Evolutionary conservation across 1,140 invertebrate species (phyloP).

Genomic region (Caenorhabditis remanei): DNA sequence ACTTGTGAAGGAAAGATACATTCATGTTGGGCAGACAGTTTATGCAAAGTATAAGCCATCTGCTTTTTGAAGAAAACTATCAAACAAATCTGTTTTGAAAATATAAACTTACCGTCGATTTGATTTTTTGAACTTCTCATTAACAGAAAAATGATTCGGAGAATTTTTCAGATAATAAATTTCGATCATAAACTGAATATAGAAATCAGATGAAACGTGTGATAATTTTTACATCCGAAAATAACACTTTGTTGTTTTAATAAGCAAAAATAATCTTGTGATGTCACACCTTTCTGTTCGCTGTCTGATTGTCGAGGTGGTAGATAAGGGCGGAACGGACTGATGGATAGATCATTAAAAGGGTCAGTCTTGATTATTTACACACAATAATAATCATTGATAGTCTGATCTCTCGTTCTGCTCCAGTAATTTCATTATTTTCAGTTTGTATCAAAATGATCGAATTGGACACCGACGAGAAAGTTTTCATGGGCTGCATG

Average conservation of each 20-base stretch:
- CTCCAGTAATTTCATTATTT: neutral
- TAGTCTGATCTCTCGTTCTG: neutral
- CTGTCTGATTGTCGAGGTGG: neutral
- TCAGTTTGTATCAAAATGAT: neutral
- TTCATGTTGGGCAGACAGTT: conserved; percentile 49
- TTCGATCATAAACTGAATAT: too few relatives aligned
- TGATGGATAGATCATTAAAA: neutral
- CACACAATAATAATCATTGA: neutral
- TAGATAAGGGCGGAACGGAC: neutral
- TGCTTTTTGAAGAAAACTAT: too few relatives aligned
- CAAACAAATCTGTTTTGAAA: too few relatives aligned
- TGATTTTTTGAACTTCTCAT: too few relatives aligned
- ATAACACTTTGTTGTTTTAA: neutral
- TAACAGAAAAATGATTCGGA: too few relatives aligned
- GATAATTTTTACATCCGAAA: too few relatives aligned
- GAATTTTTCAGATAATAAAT: too few relatives aligned
- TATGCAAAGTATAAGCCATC: conserved; percentile 56
- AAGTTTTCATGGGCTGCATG: conserved; percentile 18
- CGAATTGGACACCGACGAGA: conserved; percentile 14
- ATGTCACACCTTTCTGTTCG: conserved; percentile 17
- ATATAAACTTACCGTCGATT: too few relatives aligned
- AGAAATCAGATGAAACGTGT: too few relatives aligned
- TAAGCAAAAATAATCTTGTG: neutral
- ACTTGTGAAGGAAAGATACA: conserved; percentile 21
- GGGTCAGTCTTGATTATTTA: neutral